A percentile compares a stretch with the other conserved stretches of the same genome.
These are phyloP conservation scores for Ceyx melanurus DNA, from an alignment of 2,113 vertebrate genomes.

Conservation along the genomic window DNA sequence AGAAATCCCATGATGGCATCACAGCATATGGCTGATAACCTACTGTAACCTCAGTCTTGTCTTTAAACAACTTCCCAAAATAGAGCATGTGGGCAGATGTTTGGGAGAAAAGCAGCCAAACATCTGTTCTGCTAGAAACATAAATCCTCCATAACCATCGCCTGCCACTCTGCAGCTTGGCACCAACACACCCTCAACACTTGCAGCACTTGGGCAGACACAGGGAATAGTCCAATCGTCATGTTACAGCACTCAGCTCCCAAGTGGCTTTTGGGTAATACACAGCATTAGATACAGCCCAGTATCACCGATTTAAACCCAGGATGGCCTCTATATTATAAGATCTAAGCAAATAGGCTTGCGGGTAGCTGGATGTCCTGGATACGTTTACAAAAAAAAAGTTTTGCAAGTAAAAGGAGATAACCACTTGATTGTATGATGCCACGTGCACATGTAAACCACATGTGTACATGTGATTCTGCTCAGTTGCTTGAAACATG, in stretches of 20 bases:
- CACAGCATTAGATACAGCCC: background rate
- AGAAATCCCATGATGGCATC: background rate
- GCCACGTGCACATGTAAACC: rapidly evolving
- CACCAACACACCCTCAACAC: background rate
- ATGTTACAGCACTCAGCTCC: rapidly evolving
- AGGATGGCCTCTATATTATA: rapidly evolving
- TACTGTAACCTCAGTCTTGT: background rate
- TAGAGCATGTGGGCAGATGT: conserved; percentile 39
- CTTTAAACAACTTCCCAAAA: background rate
- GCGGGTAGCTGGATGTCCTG: background rate
- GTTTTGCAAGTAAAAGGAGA: background rate
- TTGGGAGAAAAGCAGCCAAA: background rate
- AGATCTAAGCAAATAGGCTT: background rate
- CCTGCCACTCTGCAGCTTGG: background rate
- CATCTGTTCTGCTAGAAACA: conserved; percentile 5
- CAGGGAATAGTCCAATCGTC: background rate
- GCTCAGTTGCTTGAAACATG: rapidly evolving
- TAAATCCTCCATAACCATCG: background rate
- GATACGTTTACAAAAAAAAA: background rate
- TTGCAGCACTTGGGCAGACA: background rate
- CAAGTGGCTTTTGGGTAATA: rapidly evolving
- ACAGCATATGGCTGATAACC: background rate
- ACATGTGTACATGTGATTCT: rapidly evolving
- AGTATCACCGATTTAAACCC: rapidly evolving
- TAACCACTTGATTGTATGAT: rapidly evolving